Evolutionary conservation across 2,888 invertebrate genomes (phyloP), one percentile per base, ranked within the genome.

Genomic region (Gortyna flavago): DNA sequence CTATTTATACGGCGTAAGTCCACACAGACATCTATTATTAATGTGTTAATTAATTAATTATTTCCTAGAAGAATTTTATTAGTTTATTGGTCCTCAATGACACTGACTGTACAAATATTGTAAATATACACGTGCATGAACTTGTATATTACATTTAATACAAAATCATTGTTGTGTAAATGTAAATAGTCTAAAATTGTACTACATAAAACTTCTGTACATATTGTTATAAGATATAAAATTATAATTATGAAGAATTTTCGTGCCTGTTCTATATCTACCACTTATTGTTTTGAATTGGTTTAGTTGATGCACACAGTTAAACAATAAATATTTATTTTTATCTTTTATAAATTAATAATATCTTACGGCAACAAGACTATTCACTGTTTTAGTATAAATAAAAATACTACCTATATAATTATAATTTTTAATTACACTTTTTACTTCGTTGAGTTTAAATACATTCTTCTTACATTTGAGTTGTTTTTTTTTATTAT

Each of bases 151-250:
- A 72, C 64, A 76, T 75, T 77, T 72, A 65, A 44, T 70, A 57
- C 67, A 80, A 75, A 44, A 74, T 80, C 32, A 72, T 61, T 74
- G 62, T 81, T 80, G 72, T 78, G 75, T 72, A 77, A 76, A 79
- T 88, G 80, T 87, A 85, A 77, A 88, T 89, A 85, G 70, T 77
- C 59, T 77, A 44, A 75, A 66, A 41, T 48, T 75, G 66, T 77
- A 66, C 66, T 75, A 72, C 61, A 77, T 75, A 72, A 97, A 88
- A 69, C 65, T 98, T 85, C 99, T 89, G 86, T 88, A 87, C 75
- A 90, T 90, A 89, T 85, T 87, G 77, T 81, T 81, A 72, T 87
- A 87, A 84, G 85, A 77, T 71, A 61, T 79, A 74, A 86, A 74
- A 83, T 86, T 87, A 88, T 86, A 88, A 70, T 82, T 83, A 81